These are phyloP conservation scores for Clarias gariepinus DNA, from an alignment of 2,113 vertebrate genomes.

Conservation along the genomic window DNA sequence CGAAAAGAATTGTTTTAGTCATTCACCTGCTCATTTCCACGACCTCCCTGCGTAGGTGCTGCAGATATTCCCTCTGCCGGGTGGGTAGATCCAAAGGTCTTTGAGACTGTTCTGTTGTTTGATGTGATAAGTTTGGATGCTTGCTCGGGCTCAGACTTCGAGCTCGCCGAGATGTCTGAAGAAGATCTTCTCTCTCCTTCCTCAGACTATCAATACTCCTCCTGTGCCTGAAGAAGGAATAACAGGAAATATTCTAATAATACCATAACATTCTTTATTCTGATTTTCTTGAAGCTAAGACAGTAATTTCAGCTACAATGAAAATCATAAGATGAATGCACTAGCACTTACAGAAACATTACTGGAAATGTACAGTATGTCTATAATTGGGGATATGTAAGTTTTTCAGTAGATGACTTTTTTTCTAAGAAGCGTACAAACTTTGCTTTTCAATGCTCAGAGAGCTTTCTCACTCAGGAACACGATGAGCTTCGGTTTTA, in stretches of 20 bases:
- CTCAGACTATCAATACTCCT: constrained; percentile 78
- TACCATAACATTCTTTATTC: neutral
- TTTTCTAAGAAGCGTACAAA: neutral
- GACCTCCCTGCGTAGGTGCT: constrained; percentile 80
- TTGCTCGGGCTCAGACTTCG: constrained; percentile 86
- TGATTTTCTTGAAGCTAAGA: neutral
- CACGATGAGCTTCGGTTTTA: neutral
- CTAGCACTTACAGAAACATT: neutral
- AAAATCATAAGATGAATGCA: neutral
- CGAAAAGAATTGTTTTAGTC: too few species aligned
- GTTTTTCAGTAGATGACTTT: neutral
- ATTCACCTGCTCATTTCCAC: constrained; percentile 81
- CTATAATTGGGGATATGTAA: neutral
- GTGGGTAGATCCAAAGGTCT: constrained; percentile 71
- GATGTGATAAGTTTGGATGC: constrained; percentile 59
- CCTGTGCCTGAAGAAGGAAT: constrained; percentile 74
- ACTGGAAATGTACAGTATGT: neutral
- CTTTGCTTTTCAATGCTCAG: neutral
- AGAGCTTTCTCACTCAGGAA: neutral
- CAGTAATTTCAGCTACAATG: neutral
- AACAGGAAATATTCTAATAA: neutral
- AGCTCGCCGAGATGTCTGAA: constrained; percentile 75
- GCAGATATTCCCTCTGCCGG: constrained; percentile 76
- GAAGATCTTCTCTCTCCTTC: constrained; percentile 76
- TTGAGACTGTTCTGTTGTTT: constrained; percentile 52